phyloP scores from a whole-genome alignment of 2,113 vertebrate species.

The Nothocercus nigrocapillus region DNA sequence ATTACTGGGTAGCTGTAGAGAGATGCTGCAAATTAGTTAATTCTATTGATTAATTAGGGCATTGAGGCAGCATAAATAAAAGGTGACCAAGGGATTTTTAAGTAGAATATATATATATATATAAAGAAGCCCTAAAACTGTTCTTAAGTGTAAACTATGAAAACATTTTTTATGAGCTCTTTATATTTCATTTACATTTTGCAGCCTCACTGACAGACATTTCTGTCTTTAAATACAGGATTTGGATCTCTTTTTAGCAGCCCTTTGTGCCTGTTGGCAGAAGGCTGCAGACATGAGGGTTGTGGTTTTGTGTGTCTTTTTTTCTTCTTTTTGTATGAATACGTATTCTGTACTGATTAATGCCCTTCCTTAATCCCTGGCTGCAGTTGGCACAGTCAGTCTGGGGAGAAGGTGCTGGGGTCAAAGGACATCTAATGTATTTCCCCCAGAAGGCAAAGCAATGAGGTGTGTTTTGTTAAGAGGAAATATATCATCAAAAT shows the following conservation, averaged over 20 bases:
- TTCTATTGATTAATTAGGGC: background rate
- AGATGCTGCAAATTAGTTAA: background rate
- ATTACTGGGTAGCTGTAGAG: background rate
- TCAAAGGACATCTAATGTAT: background rate
- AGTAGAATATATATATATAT: background rate
- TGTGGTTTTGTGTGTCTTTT: background rate
- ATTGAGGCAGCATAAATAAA: background rate
- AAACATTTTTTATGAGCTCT: background rate
- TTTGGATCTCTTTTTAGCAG: background rate
- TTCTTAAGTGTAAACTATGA: background rate
- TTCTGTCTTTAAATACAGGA: background rate
- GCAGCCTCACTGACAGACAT: background rate
- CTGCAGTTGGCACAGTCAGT: background rate
- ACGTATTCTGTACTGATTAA: background rate
- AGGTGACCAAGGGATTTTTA: background rate
- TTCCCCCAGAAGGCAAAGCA: background rate
- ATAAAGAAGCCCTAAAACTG: background rate
- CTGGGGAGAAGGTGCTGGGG: background rate
- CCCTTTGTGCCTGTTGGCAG: conserved; percentile 27
- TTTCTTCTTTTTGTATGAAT: background rate
- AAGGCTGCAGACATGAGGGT: background rate
- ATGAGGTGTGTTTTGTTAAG: background rate
- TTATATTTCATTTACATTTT: background rate
- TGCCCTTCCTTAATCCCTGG: background rate
- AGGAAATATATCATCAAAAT: background rate